Evolutionary conservation across 2,888 invertebrate genomes (phyloP).

Genomic region (Cosmia pyralina): DNA sequence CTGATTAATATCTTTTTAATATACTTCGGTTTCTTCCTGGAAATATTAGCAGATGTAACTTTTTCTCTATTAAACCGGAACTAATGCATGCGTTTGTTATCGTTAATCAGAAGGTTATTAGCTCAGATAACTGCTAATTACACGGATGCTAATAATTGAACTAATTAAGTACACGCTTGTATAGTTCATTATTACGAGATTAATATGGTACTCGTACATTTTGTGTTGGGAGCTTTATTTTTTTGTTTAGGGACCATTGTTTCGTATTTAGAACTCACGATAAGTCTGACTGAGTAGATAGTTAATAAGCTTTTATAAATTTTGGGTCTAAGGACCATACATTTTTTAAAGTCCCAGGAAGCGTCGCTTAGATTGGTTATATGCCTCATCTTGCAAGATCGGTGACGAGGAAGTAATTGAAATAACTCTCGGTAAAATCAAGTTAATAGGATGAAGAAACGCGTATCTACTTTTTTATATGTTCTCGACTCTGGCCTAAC

Average conservation of each 20-base stretch:
- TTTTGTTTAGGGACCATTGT: background rate
- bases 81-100: constrained; percentile 40
- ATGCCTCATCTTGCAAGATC: background rate
- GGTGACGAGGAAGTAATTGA: constrained; percentile 9
- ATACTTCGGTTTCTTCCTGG: constrained; percentile 8
- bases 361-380: background rate
- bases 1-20: background rate
- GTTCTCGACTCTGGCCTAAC: background rate
- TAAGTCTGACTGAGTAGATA: background rate
- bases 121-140: constrained; percentile 55
- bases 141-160: constrained; percentile 52
- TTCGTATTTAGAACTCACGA: background rate
- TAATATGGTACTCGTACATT: constrained; percentile 16
- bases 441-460: background rate
- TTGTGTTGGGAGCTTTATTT: constrained; percentile 18
- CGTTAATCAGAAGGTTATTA: constrained; percentile 51
- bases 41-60: constrained; percentile 19
- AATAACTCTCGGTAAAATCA: background rate
- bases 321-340: background rate
- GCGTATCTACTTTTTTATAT: background rate
- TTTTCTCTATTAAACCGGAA: constrained; percentile 42
- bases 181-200: constrained; percentile 41
- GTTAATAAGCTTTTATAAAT: background rate
- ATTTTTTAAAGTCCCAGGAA: background rate
- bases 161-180: constrained; percentile 51